Base-by-base conservation (phyloP, 1,140 invertebrate species). In the Pteromalus puparum region DNA sequence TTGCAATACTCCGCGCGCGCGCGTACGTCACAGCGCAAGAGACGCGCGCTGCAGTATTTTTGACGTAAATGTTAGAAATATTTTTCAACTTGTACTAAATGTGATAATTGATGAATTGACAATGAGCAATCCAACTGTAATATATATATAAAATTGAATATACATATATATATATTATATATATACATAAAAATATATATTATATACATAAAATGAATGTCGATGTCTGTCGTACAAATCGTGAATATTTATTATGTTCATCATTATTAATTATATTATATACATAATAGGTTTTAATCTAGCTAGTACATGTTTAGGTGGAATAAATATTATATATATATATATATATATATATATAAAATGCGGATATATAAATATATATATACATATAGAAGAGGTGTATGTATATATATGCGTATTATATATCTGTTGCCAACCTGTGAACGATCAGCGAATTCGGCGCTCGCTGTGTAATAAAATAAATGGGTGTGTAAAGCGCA, bases 11-110 rank as follows among this genome's bases (percentile, higher is more conserved):
- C 21, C 53, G 4, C 6, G 18, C 18, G 6, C 18, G 2, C 18
- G 53, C 53, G 48, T 21, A 5, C 21, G 6, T 1, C 24, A 42
- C 30, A 34, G 30, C 30, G 46, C 30, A n/a, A 24, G 46, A 70
- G 18, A 3, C 46, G 26, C 42, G 76, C 76, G 73, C 72, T 80
- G 26, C 78, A 34, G 10, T 75, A 7, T 38, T 87, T 86, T 82
- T 86, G 83, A 90, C 88, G 85, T 92, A 88, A 87, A 91, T 91
- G 91, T 92, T 93, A 92, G 91, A 93, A 87, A 92, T 93, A 93
- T 93, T 93, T 93, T 93, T 93, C 89, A 93, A 91, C 90, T 90
- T 92, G 88, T 92, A 92, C 90, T 93, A 92, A 93, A 93, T 93
- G 92, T 93, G 92, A 93, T 93, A 93, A 91, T 89, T 89, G 89